Evolutionary conservation across 2,797 vertebrate genomes (phyloP).

Genomic region (Erethizon dorsatum): DNA sequence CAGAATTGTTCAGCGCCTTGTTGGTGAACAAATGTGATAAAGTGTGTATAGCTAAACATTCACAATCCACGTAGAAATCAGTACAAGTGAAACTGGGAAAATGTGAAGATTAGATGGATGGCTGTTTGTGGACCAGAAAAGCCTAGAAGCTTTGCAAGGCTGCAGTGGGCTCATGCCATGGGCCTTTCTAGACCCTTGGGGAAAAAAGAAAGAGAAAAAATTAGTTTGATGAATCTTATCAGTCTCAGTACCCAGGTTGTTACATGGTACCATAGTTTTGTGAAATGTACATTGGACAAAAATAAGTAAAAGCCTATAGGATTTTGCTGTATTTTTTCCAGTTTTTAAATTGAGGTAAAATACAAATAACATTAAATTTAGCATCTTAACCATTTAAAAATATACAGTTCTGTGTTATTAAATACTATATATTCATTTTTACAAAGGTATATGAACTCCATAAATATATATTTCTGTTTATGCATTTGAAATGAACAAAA

Average conservation of each 20-base stretch:
- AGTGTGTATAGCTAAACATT: background rate
- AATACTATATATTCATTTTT: slow-evolving; percentile 7
- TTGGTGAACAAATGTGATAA: background rate
- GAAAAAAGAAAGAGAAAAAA: background rate
- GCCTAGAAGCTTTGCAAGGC: slow-evolving; percentile 65
- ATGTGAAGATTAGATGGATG: background rate
- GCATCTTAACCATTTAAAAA: background rate
- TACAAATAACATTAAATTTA: background rate
- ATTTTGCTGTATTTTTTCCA: background rate
- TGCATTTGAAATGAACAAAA: slow-evolving; percentile 24
- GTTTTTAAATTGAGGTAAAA: background rate
- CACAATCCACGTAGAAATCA: background rate
- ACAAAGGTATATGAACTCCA: background rate
- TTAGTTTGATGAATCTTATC: background rate
- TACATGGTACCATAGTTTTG: background rate
- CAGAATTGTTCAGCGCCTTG: background rate
- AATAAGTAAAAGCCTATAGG: background rate
- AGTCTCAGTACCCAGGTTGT: background rate
- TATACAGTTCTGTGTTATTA: background rate
- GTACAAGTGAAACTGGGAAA: background rate
- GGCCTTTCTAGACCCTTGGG: background rate
- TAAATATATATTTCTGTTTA: background rate
- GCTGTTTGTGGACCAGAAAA: background rate
- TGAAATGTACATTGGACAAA: background rate
- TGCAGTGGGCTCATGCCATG: accelerated